phyloP scores from a whole-genome alignment of 2,113 vertebrate genomes.

The Coptodon rendalli region DNA sequence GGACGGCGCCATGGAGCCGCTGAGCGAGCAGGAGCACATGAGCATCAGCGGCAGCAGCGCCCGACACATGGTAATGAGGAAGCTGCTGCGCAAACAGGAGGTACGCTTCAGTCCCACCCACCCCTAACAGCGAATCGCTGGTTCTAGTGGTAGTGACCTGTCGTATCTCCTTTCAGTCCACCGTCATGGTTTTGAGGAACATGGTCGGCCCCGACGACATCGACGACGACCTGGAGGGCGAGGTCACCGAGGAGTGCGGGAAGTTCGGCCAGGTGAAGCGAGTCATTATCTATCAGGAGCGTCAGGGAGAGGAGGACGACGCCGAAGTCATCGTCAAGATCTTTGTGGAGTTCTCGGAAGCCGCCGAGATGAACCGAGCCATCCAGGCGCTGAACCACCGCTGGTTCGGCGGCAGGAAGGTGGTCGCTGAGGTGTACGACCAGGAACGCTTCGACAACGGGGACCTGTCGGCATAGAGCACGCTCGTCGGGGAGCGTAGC shows the following conservation, averaged over 20 bases:
- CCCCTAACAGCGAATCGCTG: too few relatives aligned
- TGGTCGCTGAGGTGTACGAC: constrained; percentile 87
- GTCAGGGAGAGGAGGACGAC: constrained; percentile 90
- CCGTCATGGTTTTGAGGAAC: constrained; percentile 91
- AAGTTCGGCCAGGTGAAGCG: constrained; percentile 88
- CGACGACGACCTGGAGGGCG: constrained; percentile 87
- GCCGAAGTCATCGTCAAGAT: constrained; percentile 94
- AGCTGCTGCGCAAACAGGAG: constrained; percentile 43
- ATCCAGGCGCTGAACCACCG: constrained; percentile 89
- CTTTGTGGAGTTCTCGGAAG: constrained; percentile 88
- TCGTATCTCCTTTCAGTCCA: constrained; percentile 73
- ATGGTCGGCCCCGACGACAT: constrained; percentile 95
- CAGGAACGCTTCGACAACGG: constrained; percentile 89
- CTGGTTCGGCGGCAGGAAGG: constrained; percentile 91
- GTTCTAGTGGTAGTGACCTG: background rate
- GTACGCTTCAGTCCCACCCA: background rate
- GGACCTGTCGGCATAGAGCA: constrained; percentile 81
- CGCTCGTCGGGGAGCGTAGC: background rate
- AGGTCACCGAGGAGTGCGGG: constrained; percentile 91
- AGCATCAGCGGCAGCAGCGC: constrained; percentile 91
- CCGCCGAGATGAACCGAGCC: constrained; percentile 86
- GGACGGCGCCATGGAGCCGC: constrained; percentile 81
- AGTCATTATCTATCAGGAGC: constrained; percentile 94
- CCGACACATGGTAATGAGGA: constrained; percentile 73
- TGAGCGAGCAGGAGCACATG: constrained; percentile 92